These are phyloP conservation scores for Drosophila santomea DNA, from an alignment of 1,140 invertebrate species.

Conservation along the genomic window DNA sequence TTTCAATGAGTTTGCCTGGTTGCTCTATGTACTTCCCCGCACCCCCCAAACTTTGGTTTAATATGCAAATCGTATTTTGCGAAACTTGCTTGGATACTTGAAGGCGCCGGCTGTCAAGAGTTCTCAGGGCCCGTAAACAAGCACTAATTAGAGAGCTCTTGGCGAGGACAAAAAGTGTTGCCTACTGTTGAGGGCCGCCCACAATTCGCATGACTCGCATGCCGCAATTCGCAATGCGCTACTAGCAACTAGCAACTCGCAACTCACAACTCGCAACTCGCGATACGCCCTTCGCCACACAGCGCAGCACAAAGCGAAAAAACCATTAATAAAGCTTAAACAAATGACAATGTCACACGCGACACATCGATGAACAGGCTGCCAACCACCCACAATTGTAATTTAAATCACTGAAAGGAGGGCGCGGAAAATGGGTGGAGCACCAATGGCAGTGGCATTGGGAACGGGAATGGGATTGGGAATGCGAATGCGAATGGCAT, in stretches of 20 bases:
- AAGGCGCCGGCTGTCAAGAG: constrained; percentile 56
- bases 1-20: constrained; percentile 35
- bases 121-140: constrained; percentile 29
- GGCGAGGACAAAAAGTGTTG: constrained; percentile 56
- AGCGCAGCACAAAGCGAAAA: constrained; percentile 24
- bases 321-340: constrained; percentile 67
- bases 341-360: constrained; percentile 44
- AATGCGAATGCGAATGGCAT: constrained; percentile 3
- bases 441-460: constrained; percentile 1
- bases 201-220: constrained; percentile 2
- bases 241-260: background rate
- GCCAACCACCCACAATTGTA: constrained; percentile 27
- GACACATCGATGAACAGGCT: constrained; percentile 57
- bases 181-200: constrained; percentile 20
- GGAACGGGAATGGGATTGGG: background rate
- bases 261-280: background rate
- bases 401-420: constrained; percentile 32
- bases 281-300: background rate
- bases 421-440: background rate
- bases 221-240: background rate
- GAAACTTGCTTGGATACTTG: constrained; percentile 66
- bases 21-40: background rate
- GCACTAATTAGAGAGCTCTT: constrained; percentile 48
- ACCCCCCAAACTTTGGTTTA: constrained; percentile 12
- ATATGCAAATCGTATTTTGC: constrained; percentile 60